phyloP scores from a whole-genome alignment of 2,113 vertebrate species.

The Heloderma charlesbogerti region DNA sequence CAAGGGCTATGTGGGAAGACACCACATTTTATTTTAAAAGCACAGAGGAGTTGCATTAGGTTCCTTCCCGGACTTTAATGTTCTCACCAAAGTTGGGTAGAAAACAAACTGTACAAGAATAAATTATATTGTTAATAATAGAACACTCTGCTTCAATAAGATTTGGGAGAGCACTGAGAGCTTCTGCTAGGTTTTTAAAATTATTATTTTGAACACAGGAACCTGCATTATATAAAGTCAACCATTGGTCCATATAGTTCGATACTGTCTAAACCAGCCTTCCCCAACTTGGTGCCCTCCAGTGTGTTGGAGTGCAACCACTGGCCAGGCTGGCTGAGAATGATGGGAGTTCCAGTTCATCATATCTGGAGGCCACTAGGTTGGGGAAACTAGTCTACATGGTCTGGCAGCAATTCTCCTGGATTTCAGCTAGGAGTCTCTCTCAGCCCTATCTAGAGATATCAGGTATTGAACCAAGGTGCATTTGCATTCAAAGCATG shows the following conservation, averaged over 20 bases:
- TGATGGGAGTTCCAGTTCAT: no score
- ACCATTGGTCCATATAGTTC: background rate
- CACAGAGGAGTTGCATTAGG: constrained; percentile 5
- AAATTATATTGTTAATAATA: constrained; percentile 16
- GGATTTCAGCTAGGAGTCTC: background rate
- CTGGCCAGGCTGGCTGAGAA: no score
- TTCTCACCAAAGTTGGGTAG: background rate
- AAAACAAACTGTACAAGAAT: background rate
- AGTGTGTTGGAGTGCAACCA: no score
- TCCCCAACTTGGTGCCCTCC: no score
- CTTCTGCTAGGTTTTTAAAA: background rate
- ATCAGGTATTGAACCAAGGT: background rate
- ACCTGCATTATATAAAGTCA: background rate
- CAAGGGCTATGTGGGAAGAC: background rate
- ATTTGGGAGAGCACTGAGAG: background rate
- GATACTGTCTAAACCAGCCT: background rate
- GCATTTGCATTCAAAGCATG: no score
- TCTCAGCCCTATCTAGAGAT: background rate
- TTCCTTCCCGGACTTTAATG: background rate
- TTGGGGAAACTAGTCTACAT: no score
- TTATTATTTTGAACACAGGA: background rate
- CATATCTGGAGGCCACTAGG: no score
- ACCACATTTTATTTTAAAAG: constrained; percentile 29
- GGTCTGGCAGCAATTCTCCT: background rate
- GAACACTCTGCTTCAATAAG: constrained; percentile 15